Base-by-base conservation (phyloP, 1,140 invertebrate species). In the Papilio helenus region DNA sequence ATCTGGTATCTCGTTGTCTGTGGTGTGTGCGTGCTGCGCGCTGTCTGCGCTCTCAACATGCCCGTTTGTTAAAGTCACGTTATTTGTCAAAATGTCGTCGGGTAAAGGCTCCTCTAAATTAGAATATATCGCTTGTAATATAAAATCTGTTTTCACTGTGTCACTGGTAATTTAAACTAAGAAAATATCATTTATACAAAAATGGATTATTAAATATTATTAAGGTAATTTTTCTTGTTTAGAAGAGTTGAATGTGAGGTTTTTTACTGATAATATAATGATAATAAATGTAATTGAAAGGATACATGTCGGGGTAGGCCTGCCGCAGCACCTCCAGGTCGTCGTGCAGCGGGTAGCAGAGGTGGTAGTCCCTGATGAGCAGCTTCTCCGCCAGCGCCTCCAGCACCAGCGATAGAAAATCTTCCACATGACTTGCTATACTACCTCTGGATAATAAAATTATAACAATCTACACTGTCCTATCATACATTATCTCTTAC, bases 281-380 rank as follows among this genome's bases (percentile, higher is more conserved):
- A n/a, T n/a, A n/a, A n/a, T n/a, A n/a, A n/a, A n/a, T n/a, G 2
- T 61, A 14, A 61, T 72, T 61, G 18, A 93, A 95, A 96, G 95
- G 95, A 96, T 96, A 97, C 97, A 97, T 92, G 76, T 96, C 95
- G 20, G 95, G 95, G 86, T 94, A 96, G 10, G 95, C 94, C 82
- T 96, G 94, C 26, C 93, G 86, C 34, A 97, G 82, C 84, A 95
- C 89, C 49, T 96, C 95, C 7, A 97, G 83, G 85, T 97, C 96
- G 3, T 93, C 85, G 80, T 96, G 93, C 4, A 97, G 89, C 0
- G 96, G 96, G 92, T 96, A 96, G 72, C 95, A 90, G 9, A 90
- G 85, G 89, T 97, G 95, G 91, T 97, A 97, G 92, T 98, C 97
- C 26, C 94, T 95, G 49, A 97, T 96, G 84, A 98, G 97, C 83